Conservation (phyloP, 2,888 invertebrate genomes). For the Periphyllus acericola region DNA sequence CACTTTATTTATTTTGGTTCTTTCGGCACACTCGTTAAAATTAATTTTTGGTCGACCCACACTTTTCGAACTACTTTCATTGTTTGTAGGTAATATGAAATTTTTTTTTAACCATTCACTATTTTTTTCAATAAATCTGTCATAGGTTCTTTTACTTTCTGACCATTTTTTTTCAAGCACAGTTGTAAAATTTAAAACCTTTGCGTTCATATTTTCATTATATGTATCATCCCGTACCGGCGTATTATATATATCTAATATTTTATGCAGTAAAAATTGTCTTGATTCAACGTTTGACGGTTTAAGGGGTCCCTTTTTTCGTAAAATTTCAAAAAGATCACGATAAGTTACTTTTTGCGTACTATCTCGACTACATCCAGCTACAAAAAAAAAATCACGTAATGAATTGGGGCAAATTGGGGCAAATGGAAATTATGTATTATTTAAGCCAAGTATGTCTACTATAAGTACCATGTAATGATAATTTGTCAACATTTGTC, state of each 20-base stretch:
- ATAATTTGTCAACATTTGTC: neutral
- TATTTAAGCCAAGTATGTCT: neutral
- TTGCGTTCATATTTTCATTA: neutral
- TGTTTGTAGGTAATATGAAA: neutral
- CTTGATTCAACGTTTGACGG: neutral
- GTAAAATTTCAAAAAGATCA: neutral
- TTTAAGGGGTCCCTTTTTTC: neutral
- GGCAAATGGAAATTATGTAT: neutral
- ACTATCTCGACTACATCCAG: no score
- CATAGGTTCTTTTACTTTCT: neutral
- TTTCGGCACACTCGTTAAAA: neutral
- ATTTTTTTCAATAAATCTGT: slow-evolving; percentile 1
- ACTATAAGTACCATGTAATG: no score
- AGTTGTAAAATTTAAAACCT: neutral
- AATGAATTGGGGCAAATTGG: no score
- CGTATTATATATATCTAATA: no score
- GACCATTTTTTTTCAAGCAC: neutral
- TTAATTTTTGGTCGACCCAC: neutral
- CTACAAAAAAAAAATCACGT: neutral
- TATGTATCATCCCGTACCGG: no score
- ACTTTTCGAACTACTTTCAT: neutral
- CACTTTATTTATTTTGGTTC: neutral
- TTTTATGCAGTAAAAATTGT: neutral
- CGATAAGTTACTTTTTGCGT: neutral
- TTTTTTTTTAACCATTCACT: neutral